phyloP scores from a whole-genome alignment of 2,797 vertebrate genomes.

The Chrysocyon brachyurus region DNA sequence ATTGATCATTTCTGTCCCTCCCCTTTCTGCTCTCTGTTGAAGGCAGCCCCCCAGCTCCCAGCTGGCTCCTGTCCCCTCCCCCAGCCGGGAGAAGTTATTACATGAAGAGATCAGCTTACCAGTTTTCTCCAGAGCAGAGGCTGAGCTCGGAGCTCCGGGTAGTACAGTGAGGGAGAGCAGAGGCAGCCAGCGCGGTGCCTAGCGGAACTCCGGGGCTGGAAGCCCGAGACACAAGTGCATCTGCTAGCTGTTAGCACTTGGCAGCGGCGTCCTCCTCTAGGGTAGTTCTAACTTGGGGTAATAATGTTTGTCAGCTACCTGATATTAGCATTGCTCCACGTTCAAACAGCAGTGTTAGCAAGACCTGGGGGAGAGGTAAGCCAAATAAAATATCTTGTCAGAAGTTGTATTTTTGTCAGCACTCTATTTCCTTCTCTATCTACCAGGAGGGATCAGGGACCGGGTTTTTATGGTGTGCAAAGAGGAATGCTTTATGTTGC shows the following conservation, averaged over 20 bases:
- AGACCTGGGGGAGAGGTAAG: constrained; percentile 95
- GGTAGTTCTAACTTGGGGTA: constrained; percentile 88
- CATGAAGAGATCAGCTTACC: constrained; percentile 91
- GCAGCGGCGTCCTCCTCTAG: constrained; percentile 87
- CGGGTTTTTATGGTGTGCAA: constrained; percentile 53
- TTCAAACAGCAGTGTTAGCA: constrained; percentile 92
- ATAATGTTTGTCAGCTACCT: constrained; percentile 92
- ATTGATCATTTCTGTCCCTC: constrained; percentile 89
- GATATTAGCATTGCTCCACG: constrained; percentile 91
- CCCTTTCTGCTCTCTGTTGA: constrained; percentile 87
- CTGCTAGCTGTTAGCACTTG: constrained; percentile 90
- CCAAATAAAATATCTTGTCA: constrained; percentile 86
- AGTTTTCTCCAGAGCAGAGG: constrained; percentile 89
- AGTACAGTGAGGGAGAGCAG: constrained; percentile 81
- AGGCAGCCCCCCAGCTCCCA: constrained; percentile 89
- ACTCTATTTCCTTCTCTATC: constrained; percentile 58
- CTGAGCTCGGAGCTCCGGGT: constrained; percentile 87
- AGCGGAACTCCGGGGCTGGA: constrained; percentile 82
- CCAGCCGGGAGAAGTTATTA: constrained; percentile 89
- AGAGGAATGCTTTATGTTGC: constrained; percentile 55
- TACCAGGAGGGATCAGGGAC: constrained; percentile 37
- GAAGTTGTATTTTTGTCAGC: constrained; percentile 81
- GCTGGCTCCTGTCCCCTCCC: constrained; percentile 89
- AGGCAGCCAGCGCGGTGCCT: constrained; percentile 79
- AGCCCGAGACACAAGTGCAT: constrained; percentile 88